Evolutionary conservation across 1,140 invertebrate species (phyloP).

Genomic region (Delia radicum): DNA sequence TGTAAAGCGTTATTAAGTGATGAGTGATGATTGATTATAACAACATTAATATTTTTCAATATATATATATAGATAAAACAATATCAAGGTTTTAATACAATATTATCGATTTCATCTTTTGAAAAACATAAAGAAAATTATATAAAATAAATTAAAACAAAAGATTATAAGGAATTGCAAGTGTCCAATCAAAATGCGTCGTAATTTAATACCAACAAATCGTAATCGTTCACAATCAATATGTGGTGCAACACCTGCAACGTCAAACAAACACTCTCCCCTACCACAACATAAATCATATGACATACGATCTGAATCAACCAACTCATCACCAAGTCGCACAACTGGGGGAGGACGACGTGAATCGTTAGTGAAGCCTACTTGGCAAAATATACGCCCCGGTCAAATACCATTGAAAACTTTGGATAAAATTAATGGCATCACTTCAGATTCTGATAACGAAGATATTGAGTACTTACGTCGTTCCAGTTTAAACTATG

Average conservation of each 20-base stretch:
- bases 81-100: no score
- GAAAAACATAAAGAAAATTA: no score
- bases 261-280: background rate
- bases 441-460: slow-evolving; percentile 46
- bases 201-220: background rate
- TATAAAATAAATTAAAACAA: background rate
- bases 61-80: no score
- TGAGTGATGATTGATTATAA: no score
- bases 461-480: slow-evolving; percentile 43
- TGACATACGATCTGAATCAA: slow-evolving; percentile 13
- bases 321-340: slow-evolving; percentile 33
- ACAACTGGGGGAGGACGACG: no score
- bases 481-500: slow-evolving; percentile 39
- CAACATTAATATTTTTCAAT: no score
- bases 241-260: background rate
- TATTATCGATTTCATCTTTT: no score
- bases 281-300: slow-evolving; percentile 2
- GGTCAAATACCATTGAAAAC: slow-evolving; percentile 49
- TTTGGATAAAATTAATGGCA: slow-evolving; percentile 51
- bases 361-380: slow-evolving; percentile 53
- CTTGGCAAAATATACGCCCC: slow-evolving; percentile 53
- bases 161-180: no score
- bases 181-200: background rate
- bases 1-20: no score
- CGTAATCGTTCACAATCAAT: slow-evolving; percentile 48